Conservation (phyloP, 1,140 invertebrate species). For the Macrobrachium nipponense region DNA sequence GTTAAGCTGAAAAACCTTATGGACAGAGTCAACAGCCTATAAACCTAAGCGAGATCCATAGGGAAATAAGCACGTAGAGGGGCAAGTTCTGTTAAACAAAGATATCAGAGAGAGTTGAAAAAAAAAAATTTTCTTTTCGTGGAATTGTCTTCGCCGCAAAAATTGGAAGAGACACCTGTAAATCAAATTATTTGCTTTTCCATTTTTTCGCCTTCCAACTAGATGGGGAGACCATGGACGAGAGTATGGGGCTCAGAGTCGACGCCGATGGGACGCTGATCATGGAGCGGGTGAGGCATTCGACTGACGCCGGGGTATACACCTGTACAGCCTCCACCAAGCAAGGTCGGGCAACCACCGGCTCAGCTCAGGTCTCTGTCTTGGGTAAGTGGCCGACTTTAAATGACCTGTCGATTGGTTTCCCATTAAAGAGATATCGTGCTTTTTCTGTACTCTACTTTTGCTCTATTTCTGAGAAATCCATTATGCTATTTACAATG, state of each 20-base stretch:
- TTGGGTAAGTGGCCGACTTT: conserved; percentile 7
- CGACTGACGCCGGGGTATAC: conserved; percentile 15
- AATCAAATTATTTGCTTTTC: background rate
- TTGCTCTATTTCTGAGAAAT: no score
- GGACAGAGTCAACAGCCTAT: no score
- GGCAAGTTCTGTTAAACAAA: no score
- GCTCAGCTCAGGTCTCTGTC: conserved; percentile 32
- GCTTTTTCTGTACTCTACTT: no score
- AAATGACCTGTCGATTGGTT: no score
- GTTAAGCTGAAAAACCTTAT: no score
- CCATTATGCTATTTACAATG: no score
- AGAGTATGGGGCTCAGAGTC: conserved; percentile 16
- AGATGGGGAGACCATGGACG: conserved; percentile 25
- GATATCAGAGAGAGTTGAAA: no score
- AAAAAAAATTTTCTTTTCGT: no score
- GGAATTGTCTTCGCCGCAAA: background rate
- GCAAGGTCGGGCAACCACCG: conserved; percentile 30
- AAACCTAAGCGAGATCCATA: no score
- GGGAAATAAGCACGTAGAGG: no score
- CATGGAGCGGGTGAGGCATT: conserved; percentile 14
- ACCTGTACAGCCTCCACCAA: conserved; percentile 41
- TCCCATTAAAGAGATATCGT: no score
- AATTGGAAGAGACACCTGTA: background rate
- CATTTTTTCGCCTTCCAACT: background rate
- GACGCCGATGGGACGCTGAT: conserved; percentile 16